Evolutionary conservation across 2,113 vertebrate species (phyloP).

Genomic region (crab-eating macaque (Macaca fascicularis)): T2T-MFA8v1.1 NC_088387.1:113102501-113103000

Average conservation of each 20-base stretch:
- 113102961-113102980: no score
- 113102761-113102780: background rate
- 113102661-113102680: background rate
- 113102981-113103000: no score
- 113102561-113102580: background rate
- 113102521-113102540: background rate
- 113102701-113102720: background rate
- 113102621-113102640: background rate
- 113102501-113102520: background rate
- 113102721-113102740: background rate
- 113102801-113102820: background rate
- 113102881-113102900: background rate
- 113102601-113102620: background rate
- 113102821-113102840: slow-evolving; percentile 18
- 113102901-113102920: no score
- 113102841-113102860: background rate
- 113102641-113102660: background rate
- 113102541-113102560: background rate
- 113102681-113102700: background rate
- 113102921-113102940: no score
- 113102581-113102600: background rate
- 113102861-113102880: background rate
- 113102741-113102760: background rate
- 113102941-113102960: no score
- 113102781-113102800: background rate